phyloP scores from a whole-genome alignment of 1,140 invertebrate species.

The Chlorops oryzae region DNA sequence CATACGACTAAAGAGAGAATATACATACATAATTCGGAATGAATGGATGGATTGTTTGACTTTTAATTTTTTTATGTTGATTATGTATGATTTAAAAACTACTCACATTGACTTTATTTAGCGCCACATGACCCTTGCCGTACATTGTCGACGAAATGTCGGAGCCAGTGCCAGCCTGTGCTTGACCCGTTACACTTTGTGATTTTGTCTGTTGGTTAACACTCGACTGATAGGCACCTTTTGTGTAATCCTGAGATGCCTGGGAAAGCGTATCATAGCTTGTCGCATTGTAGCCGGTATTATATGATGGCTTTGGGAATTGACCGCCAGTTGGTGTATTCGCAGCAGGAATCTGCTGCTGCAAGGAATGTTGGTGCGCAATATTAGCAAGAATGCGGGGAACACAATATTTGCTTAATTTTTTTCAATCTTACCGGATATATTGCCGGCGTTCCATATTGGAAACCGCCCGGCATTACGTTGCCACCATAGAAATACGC shows the following conservation, averaged over 20 bases:
- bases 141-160: conserved; percentile 65
- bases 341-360: conserved; percentile 59
- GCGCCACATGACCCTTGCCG: conserved; percentile 64
- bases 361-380: too few species aligned
- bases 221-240: conserved; percentile 52
- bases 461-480: conserved; percentile 67
- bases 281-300: conserved; percentile 57
- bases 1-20: conserved; percentile 61
- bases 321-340: conserved; percentile 60
- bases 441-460: conserved; percentile 63
- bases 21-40: neutral
- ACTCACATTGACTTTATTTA: conserved; percentile 67
- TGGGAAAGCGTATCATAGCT: conserved; percentile 61
- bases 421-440: conserved; percentile 58
- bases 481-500: conserved; percentile 65
- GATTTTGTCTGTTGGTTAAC: conserved; percentile 52
- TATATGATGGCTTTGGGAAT: conserved; percentile 63
- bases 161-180: conserved; percentile 55
- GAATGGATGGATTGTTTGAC: neutral
- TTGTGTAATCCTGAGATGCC: conserved; percentile 55
- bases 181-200: conserved; percentile 52
- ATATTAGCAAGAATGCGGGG: too few species aligned
- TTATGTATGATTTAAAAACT: neutral
- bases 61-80: conserved; percentile 1
- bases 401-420: too few species aligned